Conservation (phyloP, 2,797 vertebrate species). For the Synaphobranchus kaupii region DNA sequence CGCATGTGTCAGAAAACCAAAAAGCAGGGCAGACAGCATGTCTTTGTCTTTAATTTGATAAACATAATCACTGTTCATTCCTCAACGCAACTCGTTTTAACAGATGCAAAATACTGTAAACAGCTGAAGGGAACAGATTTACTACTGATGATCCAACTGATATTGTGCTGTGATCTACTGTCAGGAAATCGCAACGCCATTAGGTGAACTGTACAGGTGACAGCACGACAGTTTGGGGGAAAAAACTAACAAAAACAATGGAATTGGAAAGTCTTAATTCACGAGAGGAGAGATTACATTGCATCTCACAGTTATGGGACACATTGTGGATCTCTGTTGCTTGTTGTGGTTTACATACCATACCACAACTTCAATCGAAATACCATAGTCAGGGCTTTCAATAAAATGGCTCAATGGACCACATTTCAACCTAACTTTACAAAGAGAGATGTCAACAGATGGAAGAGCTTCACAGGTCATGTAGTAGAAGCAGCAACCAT, state of each 20-base stretch:
- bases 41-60: constrained; percentile 68
- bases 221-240: not conserved
- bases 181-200: constrained; percentile 40
- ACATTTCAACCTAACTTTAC: not conserved
- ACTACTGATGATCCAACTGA: constrained; percentile 84
- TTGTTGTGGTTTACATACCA: not conserved
- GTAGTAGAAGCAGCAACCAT: too few relatives aligned
- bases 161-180: constrained; percentile 68
- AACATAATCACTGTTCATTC: constrained; percentile 62
- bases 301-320: not conserved
- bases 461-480: not conserved
- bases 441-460: not conserved
- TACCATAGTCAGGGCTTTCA: not conserved
- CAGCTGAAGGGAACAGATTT: constrained; percentile 83
- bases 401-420: not conserved
- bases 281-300: not conserved
- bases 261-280: not conserved
- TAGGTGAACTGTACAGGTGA: not conserved
- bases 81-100: not conserved
- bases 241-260: not conserved
- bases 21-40: not conserved
- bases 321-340: not conserved
- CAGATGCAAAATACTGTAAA: constrained; percentile 56
- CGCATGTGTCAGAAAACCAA: not conserved
- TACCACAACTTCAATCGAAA: not conserved